Percentiles rank a stretch among this genome's conserved stretches.
Conservation (phyloP, 2,888 invertebrate genomes). For the Oxytorus armatus region DNA sequence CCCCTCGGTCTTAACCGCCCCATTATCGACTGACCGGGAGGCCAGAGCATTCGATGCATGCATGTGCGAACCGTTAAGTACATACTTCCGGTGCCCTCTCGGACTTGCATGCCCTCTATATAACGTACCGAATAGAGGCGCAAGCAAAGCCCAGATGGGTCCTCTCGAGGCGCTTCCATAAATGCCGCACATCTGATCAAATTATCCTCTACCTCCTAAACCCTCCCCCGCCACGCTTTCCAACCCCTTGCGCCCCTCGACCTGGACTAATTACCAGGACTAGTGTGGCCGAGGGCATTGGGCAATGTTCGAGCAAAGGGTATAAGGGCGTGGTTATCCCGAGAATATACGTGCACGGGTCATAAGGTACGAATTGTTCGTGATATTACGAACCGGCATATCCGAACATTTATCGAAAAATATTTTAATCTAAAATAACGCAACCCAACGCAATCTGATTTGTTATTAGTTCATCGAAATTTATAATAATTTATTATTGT, state of each 20-base stretch:
- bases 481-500: too few relatives aligned
- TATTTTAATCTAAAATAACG: too few relatives aligned
- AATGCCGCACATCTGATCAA: slow-evolving; percentile 63
- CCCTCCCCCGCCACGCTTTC: slow-evolving; percentile 15
- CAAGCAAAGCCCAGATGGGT: slow-evolving; percentile 34
- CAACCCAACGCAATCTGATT: too few relatives aligned
- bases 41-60: slow-evolving; percentile 51
- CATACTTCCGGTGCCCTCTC: slow-evolving; percentile 50
- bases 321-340: not conserved
- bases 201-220: slow-evolving; percentile 42
- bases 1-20: slow-evolving; percentile 42
- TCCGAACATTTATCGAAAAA: not conserved
- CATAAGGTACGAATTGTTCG: not conserved
- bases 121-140: slow-evolving; percentile 14
- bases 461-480: too few relatives aligned
- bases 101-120: slow-evolving; percentile 30
- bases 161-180: slow-evolving; percentile 57
- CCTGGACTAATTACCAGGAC: slow-evolving; percentile 13
- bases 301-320: slow-evolving; percentile 37
- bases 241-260: too few relatives aligned
- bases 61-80: slow-evolving; percentile 47
- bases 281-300: not conserved
- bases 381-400: not conserved
- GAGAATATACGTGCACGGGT: too few relatives aligned
- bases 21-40: slow-evolving; percentile 57